A percentile compares a stretch with the other conserved stretches of the same genome.
Evolutionary conservation across 2,113 vertebrate species (phyloP).

Genomic region (Daboia siamensis): DNA sequence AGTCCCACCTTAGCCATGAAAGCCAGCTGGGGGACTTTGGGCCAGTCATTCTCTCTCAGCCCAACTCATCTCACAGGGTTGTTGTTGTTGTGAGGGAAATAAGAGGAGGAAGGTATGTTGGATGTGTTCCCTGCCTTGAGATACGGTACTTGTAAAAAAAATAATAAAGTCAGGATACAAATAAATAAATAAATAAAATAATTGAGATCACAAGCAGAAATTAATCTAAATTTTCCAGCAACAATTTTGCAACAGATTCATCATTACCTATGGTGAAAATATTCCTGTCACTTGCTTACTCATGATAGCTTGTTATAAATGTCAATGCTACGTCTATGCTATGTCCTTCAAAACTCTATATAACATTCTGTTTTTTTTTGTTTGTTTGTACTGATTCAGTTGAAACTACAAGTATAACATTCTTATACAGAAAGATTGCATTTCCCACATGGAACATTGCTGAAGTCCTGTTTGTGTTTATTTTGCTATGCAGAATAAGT

Average conservation of each 20-base stretch:
- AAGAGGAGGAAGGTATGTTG: background rate
- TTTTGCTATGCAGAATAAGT: constrained; percentile 27
- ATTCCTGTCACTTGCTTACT: background rate
- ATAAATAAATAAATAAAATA: background rate
- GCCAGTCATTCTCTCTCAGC: background rate
- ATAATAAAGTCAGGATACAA: background rate
- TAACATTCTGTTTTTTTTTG: constrained; percentile 8
- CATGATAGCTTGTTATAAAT: background rate
- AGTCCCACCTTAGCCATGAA: background rate
- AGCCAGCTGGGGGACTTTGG: background rate
- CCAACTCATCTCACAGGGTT: background rate
- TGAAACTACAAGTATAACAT: background rate
- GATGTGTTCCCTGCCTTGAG: background rate
- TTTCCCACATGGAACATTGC: constrained; percentile 22
- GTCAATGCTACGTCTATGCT: background rate
- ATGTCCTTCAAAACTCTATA: constrained; percentile 23
- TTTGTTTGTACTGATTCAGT: background rate
- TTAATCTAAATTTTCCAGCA: background rate
- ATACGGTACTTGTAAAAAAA: background rate
- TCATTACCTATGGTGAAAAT: background rate
- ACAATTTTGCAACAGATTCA: background rate
- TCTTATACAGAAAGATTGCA: constrained; percentile 25
- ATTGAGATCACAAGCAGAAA: background rate
- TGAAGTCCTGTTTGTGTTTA: constrained; percentile 12
- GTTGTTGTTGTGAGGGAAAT: background rate